Evolutionary conservation across 2,888 invertebrate genomes (phyloP), one percentile per base, ranked within the genome.

Genomic region (Apotomis capreana): DNA sequence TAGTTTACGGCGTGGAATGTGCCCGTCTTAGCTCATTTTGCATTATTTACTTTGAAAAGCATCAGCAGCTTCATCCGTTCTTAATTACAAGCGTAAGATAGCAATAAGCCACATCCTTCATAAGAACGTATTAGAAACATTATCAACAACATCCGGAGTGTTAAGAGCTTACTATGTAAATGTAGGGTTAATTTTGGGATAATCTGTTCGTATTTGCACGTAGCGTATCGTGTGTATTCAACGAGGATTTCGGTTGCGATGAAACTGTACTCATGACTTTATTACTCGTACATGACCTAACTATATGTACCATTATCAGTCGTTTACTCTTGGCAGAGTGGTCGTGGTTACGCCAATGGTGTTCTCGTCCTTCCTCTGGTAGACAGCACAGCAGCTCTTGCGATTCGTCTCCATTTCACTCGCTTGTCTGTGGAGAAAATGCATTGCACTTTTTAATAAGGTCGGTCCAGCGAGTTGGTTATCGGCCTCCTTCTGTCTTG

Each of bases 141-240:
- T 40, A 57, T 59, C 65, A n/a, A 5, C 51, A 15, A 49, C 57
- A 67, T 58, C 46, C 68, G 15, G 8, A 58, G 62, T 63, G 68
- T 84, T 80, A 79, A 77, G 78, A 78, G 80, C 85, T 85, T 84
- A 82, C 76, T 80, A 85, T 86, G 83, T 79, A 83, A 84, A 86
- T 86, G 80, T 77, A 62, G 76, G 85, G 81, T 83, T 85, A 86
- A 86, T 86, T 85, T 83, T 78, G 81, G 81, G 78, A 78, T 81
- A 80, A 84, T 79, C 83, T 76, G 73, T 79, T 52, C 60, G 63
- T 70, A 74, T 76, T 75, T 75, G 74, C 69, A 63, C 64, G 49
- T 61, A 36, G 61, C 59, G 54, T 76, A 74, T 76, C 74, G 68
- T 69, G 76, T 76, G 72, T 75, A 74, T 73, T 74, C 76, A 76